Evolutionary conservation across 2,888 invertebrate genomes (phyloP).

Genomic region (Zonitis immaculata): DNA sequence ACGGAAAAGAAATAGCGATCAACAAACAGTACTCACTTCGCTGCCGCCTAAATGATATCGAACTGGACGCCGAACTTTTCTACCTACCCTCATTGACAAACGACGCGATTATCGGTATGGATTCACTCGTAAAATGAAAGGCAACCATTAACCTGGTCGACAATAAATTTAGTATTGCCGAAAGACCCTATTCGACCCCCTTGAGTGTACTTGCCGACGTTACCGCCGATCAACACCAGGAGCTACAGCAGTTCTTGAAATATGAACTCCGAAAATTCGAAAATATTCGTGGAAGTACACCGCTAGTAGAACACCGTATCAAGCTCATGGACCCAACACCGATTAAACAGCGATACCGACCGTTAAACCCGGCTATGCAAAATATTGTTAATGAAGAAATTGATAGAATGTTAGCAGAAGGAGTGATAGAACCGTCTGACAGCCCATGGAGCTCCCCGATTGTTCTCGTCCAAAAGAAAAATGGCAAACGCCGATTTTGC

Average conservation of each 20-base stretch:
- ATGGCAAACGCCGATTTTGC: slow-evolving; percentile 18
- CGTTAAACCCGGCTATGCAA: slow-evolving; percentile 24
- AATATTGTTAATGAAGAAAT: slow-evolving; percentile 9
- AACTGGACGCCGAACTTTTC: too few relatives aligned
- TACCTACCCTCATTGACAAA: too few relatives aligned
- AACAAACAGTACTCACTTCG: too few relatives aligned
- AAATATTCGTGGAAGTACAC: slow-evolving; percentile 5
- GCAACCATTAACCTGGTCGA: neutral
- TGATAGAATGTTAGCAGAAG: slow-evolving; percentile 12
- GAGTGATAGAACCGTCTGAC: slow-evolving; percentile 16
- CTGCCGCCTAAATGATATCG: too few relatives aligned
- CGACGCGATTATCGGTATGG: too few relatives aligned
- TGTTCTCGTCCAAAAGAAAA: slow-evolving; percentile 15
- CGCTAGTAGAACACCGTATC: slow-evolving; percentile 3
- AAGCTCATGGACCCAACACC: slow-evolving; percentile 7
- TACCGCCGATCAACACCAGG: too few relatives aligned
- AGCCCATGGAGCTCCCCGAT: slow-evolving; percentile 22
- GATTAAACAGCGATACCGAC: slow-evolving; percentile 26
- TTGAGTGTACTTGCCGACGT: too few relatives aligned
- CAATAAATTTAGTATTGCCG: neutral
- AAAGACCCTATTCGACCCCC: too few relatives aligned
- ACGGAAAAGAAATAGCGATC: too few relatives aligned
- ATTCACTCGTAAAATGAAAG: too few relatives aligned
- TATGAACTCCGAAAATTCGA: too few relatives aligned
- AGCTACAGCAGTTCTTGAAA: too few relatives aligned